These are phyloP conservation scores for Aphodius sticticus DNA, from an alignment of 2,888 invertebrate species.

Conservation along the genomic window DNA sequence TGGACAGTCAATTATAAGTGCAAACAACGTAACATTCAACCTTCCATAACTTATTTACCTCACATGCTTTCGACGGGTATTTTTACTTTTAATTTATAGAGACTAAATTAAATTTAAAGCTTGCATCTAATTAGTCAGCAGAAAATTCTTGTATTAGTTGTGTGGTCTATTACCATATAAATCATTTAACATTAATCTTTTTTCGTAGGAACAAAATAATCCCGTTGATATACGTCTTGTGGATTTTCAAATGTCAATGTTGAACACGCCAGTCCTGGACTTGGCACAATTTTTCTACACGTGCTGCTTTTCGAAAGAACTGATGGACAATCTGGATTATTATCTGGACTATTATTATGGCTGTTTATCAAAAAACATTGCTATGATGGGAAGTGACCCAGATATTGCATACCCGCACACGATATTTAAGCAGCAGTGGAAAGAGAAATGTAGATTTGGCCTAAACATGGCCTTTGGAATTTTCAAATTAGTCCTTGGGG, in stretches of 20 bases:
- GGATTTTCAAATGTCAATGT: constrained; percentile 24
- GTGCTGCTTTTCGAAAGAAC: constrained; percentile 6
- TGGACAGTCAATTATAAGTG: too few relatives aligned
- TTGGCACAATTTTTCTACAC: constrained; percentile 25
- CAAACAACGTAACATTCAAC: too few relatives aligned
- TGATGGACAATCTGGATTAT: constrained; percentile 13
- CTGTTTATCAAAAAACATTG: constrained; percentile 18
- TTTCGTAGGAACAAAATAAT: constrained; percentile 5
- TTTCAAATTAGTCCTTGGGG: constrained; percentile 15
- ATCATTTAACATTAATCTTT: too few relatives aligned
- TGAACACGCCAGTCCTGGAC: constrained; percentile 19
- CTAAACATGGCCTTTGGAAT: constrained; percentile 12
- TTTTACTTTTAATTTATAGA: too few relatives aligned
- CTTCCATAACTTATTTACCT: too few relatives aligned
- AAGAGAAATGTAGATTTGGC: constrained; percentile 6
- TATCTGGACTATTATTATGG: constrained; percentile 20
- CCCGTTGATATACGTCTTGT: constrained; percentile 20
- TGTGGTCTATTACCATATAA: too few relatives aligned
- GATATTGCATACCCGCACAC: background rate
- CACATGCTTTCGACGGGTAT: too few relatives aligned
- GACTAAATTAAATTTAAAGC: too few relatives aligned
- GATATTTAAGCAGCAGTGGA: constrained; percentile 11
- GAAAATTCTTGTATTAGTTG: too few relatives aligned
- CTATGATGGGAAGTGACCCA: constrained; percentile 22
- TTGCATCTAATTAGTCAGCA: too few relatives aligned